Evolutionary conservation across 2,113 vertebrate species (phyloP).

Genomic region (Siniperca knerii): DNA sequence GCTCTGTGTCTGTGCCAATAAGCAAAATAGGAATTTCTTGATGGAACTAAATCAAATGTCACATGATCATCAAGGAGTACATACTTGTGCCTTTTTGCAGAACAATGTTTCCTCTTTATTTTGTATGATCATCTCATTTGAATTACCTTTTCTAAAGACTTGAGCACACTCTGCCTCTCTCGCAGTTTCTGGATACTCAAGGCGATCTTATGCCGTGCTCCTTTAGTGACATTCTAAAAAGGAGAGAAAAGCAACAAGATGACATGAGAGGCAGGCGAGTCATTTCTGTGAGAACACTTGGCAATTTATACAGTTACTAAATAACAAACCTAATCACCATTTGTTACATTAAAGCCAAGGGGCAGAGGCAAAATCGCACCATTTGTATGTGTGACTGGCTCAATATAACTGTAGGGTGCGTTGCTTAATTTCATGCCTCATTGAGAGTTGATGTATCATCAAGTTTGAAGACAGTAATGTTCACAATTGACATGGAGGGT

Average conservation of each 20-base stretch:
- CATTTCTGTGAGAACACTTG: constrained; percentile 41
- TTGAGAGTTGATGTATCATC: constrained; percentile 74
- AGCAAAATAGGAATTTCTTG: constrained; percentile 26
- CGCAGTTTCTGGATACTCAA: constrained; percentile 95
- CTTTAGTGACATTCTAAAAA: constrained; percentile 94
- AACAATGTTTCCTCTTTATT: too few relatives aligned
- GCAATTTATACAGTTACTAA: constrained; percentile 67
- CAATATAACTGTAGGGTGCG: constrained; percentile 67
- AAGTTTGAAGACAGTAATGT: constrained; percentile 61
- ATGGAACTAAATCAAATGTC: constrained; percentile 11
- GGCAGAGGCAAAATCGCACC: constrained; percentile 55
- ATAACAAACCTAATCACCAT: constrained; percentile 74
- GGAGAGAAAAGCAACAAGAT: constrained; percentile 32
- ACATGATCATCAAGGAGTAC: constrained; percentile 14
- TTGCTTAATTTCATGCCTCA: constrained; percentile 79
- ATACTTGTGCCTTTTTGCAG: constrained; percentile 10
- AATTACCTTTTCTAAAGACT: constrained; percentile 93
- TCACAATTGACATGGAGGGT: constrained; percentile 58
- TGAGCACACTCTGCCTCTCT: constrained; percentile 91
- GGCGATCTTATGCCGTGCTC: constrained; percentile 95
- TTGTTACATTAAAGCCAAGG: constrained; percentile 71
- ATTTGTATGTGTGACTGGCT: constrained; percentile 60
- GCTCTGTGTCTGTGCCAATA: constrained; percentile 24
- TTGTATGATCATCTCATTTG: not conserved
- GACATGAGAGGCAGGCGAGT: constrained; percentile 28